Conservation (phyloP, 2,888 invertebrate species). For the Ennomos quercinarius region DNA sequence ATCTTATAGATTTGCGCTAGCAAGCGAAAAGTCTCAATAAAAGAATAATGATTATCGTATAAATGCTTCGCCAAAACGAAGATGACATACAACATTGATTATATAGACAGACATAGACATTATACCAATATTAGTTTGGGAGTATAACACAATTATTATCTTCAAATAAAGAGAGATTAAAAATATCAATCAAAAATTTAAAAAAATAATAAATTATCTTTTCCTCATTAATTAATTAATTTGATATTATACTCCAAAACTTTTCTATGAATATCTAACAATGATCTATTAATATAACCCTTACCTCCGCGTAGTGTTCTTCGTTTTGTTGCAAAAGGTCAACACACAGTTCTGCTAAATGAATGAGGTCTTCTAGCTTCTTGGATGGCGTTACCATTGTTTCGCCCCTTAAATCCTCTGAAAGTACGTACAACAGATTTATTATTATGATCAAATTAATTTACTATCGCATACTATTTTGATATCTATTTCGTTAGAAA, state of each 20-base stretch:
- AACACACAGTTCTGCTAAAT: constrained; percentile 98
- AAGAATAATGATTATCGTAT: no score
- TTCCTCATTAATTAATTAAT: not conserved
- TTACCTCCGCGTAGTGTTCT: constrained; percentile 99
- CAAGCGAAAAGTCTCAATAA: no score
- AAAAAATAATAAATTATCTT: no score
- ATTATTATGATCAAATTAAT: no score
- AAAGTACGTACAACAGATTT: constrained; percentile 1
- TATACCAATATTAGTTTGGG: constrained; percentile 50
- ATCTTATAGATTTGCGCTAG: no score
- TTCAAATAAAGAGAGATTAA: constrained; percentile 1
- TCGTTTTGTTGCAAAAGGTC: constrained; percentile 99
- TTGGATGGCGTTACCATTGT: constrained; percentile 93
- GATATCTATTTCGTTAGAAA: no score
- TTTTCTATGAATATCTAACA: constrained; percentile 26
- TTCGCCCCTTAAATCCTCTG: constrained; percentile 94
- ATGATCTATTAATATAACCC: constrained; percentile 22
- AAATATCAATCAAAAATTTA: not conserved
- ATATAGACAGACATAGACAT: constrained; percentile 60
- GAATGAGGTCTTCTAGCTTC: constrained; percentile 98
- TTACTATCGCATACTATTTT: no score
- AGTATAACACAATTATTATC: constrained; percentile 42
- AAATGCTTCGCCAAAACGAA: constrained; percentile 63
- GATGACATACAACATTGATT: constrained; percentile 66
- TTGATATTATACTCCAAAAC: constrained; percentile 48